Base-by-base conservation (phyloP, 2,888 invertebrate genomes). In the Ichneumon xanthorius region DNA sequence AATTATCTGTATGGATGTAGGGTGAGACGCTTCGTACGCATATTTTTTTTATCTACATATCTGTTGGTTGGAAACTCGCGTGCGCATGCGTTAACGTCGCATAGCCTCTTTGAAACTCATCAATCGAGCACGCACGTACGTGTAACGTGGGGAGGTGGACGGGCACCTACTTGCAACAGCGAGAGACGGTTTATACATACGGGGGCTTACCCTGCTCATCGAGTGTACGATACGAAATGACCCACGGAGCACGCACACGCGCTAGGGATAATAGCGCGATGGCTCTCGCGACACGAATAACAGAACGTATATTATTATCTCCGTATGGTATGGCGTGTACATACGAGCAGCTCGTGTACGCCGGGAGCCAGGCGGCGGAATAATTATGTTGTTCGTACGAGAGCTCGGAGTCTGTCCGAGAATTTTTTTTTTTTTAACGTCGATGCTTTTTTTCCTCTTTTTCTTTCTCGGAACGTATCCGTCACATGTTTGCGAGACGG, bases 281-380 rank as follows among this genome's bases (percentile, higher is more conserved):
- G 58, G 22, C 58, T 9, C 58, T 58, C 58, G 22, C 45, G 26
- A 61, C 58, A 26, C 40, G 40, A 26, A 73, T 71, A 71, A 71
- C 40, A 61, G 58, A 61, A 58, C 30, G 61, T 45, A 58, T 58
- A 58, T 58, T 58, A 58, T 58, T 58, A 58, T 58, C 58, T 58
- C 22, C 11, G 26, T 26, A 16, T 58, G n/a, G 71, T 53, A 33
- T 53, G 33, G 19, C 53, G 33, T 9, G 33, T 71, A 48, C 19
- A 30, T 22, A 58, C 58, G 58, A 26, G 58, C 26, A 26, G 58
- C 26, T 58, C 26, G 58, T 1, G 14, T 4, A 58, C 26, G 11
- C 11, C 45, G 45, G 45, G 4, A 48, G 45, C 45, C 45, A 48
- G 45, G 14, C 45, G 26, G 22, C 11, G 26, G 58, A 58, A 58